phyloP scores from a whole-genome alignment of 1,140 invertebrate species.

The Branchinecta lynchi region DNA sequence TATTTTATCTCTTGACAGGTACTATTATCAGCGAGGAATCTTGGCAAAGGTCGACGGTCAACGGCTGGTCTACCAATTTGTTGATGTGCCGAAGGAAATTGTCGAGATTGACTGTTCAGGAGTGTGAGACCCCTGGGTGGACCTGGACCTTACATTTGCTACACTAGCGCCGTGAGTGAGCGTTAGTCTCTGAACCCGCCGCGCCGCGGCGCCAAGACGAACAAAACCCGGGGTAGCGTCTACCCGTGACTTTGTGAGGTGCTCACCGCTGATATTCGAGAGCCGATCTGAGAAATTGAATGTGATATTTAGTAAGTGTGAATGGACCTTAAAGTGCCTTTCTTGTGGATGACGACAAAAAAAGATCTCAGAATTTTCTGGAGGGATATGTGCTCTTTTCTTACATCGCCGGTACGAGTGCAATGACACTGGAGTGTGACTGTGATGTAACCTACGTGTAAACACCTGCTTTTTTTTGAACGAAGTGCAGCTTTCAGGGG shows the following conservation, averaged over 20 bases:
- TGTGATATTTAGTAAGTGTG: background rate
- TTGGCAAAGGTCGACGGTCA: constrained; percentile 98
- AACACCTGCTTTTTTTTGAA: background rate
- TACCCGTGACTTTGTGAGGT: background rate
- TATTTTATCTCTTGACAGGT: constrained; percentile 38
- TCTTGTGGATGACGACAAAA: background rate
- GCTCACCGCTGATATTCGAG: background rate
- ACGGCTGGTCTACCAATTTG: constrained; percentile 96
- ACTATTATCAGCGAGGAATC: constrained; percentile 98
- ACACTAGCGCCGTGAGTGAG: background rate
- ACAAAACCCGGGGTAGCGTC: background rate
- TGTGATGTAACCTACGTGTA: background rate
- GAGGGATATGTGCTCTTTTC: background rate
- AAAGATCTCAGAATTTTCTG: background rate
- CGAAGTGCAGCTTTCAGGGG: background rate
- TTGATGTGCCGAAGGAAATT: constrained; percentile 96
- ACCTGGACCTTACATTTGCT: background rate
- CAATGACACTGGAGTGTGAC: background rate
- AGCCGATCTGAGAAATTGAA: background rate
- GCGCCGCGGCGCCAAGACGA: background rate
- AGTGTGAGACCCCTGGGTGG: constrained; percentile 37
- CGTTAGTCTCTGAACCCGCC: background rate
- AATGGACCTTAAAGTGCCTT: constrained; percentile 4
- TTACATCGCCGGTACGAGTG: background rate
- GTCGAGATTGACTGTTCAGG: constrained; percentile 91